These are phyloP conservation scores for Lipophrys pholis DNA, from an alignment of 2,113 vertebrate species.

Conservation along the genomic window DNA sequence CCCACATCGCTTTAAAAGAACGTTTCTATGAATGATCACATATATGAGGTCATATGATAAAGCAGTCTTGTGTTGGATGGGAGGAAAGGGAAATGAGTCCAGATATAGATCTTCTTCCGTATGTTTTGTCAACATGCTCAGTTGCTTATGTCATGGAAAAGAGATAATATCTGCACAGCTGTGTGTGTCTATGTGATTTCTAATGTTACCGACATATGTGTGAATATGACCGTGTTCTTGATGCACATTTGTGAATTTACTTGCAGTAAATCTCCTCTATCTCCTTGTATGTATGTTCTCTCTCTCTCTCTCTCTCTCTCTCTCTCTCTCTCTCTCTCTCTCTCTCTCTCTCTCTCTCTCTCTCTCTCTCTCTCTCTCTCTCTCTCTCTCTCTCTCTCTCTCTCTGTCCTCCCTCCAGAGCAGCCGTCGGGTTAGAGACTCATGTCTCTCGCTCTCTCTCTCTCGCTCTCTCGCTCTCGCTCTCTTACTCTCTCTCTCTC, in stretches of 20 bases:
- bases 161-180: background rate
- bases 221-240: background rate
- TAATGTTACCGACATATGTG: background rate
- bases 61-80: conserved; percentile 1
- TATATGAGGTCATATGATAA: conserved; percentile 21
- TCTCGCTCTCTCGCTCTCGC: no score
- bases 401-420: no score
- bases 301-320: conserved; percentile 10
- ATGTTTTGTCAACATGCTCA: conserved; percentile 15
- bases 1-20: background rate
- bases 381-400: no score
- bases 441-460: no score
- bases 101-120: conserved; percentile 54
- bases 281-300: background rate
- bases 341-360: no score
- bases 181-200: background rate
- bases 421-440: no score
- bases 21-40: background rate
- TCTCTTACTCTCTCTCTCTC: no score
- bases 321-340: conserved; percentile 37
- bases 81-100: conserved; percentile 42
- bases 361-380: no score
- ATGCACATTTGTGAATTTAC: conserved; percentile 23
- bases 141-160: conserved; percentile 13
- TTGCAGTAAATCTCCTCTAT: conserved; percentile 8